A percentile compares a stretch with the other conserved stretches of the same genome.
Evolutionary conservation across 2,797 vertebrate genomes (phyloP).

Genomic region (Argya squamiceps): DNA sequence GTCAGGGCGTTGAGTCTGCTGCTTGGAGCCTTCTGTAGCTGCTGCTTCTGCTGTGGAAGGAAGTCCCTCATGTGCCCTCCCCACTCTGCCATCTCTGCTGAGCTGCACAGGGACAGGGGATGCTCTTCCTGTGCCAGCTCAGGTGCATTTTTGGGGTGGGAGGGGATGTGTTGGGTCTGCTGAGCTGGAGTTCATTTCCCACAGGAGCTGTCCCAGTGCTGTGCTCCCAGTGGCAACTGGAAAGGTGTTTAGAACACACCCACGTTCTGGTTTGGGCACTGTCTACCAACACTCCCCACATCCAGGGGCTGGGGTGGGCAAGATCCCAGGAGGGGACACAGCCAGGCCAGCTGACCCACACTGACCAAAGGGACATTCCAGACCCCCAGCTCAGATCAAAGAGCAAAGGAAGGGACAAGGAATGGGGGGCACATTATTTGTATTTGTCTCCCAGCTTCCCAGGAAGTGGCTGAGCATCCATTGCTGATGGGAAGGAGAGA

Average conservation of each 20-base stretch:
- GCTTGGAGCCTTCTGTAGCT: not conserved
- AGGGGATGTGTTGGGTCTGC: not conserved
- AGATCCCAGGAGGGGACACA: accelerated
- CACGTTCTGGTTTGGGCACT: not conserved
- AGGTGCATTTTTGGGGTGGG: not conserved
- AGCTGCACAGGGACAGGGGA: not conserved
- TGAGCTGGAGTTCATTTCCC: not conserved
- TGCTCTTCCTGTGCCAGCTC: accelerated
- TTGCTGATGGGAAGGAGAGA: not conserved
- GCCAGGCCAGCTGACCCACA: not conserved
- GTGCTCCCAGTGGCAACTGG: not conserved
- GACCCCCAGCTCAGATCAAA: not conserved
- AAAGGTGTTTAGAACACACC: accelerated
- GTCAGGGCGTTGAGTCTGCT: not conserved
- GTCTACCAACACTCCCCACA: not conserved
- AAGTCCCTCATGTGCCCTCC: not conserved
- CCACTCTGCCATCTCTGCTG: not conserved
- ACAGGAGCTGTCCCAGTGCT: not conserved
- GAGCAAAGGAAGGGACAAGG: accelerated
- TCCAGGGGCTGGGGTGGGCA: not conserved
- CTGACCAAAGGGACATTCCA: not conserved
- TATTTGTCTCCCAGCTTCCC: not conserved
- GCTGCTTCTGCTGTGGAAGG: not conserved
- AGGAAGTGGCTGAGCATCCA: not conserved
- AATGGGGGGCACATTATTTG: accelerated